A percentile compares a stretch with the other conserved stretches of the same genome.
phyloP scores from a whole-genome alignment of 1,140 invertebrate genomes.

The Dryas iulia region DNA sequence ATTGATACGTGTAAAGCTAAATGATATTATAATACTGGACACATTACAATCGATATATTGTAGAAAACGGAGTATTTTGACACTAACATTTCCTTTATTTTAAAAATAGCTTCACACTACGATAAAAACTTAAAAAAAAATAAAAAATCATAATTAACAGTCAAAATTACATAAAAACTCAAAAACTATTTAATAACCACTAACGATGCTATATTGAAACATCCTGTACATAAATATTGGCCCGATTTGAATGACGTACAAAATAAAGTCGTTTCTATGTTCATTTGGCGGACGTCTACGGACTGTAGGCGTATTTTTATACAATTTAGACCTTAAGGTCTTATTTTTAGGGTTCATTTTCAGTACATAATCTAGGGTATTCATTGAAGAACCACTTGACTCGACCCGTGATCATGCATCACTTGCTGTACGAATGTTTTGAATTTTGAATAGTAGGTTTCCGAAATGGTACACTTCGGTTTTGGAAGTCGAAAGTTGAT shows the following conservation, averaged over 20 bases:
- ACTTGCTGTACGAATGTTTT: constrained; percentile 59
- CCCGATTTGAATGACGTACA: constrained; percentile 67
- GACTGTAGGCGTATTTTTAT: constrained; percentile 16
- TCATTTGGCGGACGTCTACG: constrained; percentile 62
- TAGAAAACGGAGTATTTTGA: too few species aligned
- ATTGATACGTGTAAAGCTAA: too few species aligned
- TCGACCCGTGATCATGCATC: constrained; percentile 74
- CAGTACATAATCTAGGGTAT: constrained; percentile 9
- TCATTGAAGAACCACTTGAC: constrained; percentile 55
- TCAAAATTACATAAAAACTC: too few species aligned
- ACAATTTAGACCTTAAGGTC: neutral
- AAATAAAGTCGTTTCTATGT: constrained; percentile 71
- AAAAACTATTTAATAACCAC: neutral
- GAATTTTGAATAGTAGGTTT: constrained; percentile 54
- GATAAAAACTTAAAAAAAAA: too few species aligned
- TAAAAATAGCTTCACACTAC: too few species aligned
- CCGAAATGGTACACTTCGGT: constrained; percentile 43
- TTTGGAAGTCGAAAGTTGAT: constrained; percentile 28
- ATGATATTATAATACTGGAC: too few species aligned
- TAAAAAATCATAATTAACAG: too few species aligned
- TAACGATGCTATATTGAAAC: constrained; percentile 27
- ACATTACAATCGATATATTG: too few species aligned
- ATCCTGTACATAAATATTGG: constrained; percentile 67
- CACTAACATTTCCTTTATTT: too few species aligned
- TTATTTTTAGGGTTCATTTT: constrained; percentile 33